Evolutionary conservation across 2,888 invertebrate genomes (phyloP).

Genomic region (Limnephilus lunatus): DNA sequence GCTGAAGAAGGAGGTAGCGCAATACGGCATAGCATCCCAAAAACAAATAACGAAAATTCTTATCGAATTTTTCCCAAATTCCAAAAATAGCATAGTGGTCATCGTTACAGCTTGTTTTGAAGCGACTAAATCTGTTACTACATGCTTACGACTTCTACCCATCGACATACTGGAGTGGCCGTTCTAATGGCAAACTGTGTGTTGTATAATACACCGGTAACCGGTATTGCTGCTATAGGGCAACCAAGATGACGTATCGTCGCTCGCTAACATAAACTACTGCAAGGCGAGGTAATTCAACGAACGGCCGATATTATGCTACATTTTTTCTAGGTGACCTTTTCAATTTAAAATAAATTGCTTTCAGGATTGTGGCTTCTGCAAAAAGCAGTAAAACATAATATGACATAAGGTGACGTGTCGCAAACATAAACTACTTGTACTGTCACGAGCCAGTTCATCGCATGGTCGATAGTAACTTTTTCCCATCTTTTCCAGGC

Average conservation of each 20-base stretch:
- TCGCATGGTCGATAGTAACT: no score
- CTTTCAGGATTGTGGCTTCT: not conserved
- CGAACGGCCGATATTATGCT: not conserved
- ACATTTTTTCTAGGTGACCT: not conserved
- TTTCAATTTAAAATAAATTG: not conserved
- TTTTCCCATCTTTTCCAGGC: not conserved
- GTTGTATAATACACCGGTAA: not conserved
- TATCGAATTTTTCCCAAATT: not conserved
- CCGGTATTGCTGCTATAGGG: slow-evolving; percentile 5
- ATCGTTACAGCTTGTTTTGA: not conserved
- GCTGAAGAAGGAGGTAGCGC: no score
- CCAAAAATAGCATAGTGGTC: not conserved
- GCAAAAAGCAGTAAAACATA: not conserved
- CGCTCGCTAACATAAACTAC: not conserved
- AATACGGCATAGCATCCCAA: no score
- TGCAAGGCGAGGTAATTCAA: slow-evolving; percentile 1
- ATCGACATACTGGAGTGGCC: slow-evolving; percentile 33
- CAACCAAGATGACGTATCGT: not conserved
- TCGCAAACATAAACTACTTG: not conserved
- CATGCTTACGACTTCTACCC: slow-evolving; percentile 14
- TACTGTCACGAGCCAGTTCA: no score
- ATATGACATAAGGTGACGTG: not conserved
- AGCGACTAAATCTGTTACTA: slow-evolving; percentile 23
- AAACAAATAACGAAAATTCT: no score
- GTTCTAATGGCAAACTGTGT: slow-evolving; percentile 13